Percentiles rank a stretch among this genome's conserved stretches.
Conservation (phyloP, 2,797 vertebrate genomes). For the Lophotriccus pileatus region DNA sequence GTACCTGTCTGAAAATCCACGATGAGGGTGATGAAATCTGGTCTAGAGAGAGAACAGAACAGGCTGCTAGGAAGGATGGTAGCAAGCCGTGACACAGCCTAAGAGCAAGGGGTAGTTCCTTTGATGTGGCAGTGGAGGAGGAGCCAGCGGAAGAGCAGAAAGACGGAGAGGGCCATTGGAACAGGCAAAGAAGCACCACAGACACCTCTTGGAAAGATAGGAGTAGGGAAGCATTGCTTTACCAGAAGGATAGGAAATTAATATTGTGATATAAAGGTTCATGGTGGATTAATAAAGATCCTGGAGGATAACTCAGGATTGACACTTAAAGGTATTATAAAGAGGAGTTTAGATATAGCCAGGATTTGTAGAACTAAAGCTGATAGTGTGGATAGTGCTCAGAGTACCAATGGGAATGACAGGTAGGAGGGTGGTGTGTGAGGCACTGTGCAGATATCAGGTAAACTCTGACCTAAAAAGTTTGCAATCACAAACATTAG, state of each 20-base stretch:
- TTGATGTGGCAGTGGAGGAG: background rate
- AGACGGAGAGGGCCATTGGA: background rate
- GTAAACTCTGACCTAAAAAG: constrained; percentile 41
- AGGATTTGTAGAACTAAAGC: background rate
- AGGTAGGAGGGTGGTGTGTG: fast-evolving
- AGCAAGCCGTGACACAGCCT: background rate
- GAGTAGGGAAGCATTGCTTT: background rate
- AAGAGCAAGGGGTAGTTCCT: background rate
- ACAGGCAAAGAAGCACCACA: background rate
- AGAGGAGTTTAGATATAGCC: background rate
- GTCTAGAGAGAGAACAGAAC: background rate
- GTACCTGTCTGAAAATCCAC: constrained; percentile 13
- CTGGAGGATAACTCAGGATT: background rate
- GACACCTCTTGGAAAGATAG: background rate
- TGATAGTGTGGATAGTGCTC: background rate
- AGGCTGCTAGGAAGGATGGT: background rate
- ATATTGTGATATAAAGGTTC: background rate
- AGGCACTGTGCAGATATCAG: background rate
- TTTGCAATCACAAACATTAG: background rate
- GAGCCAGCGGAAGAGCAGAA: background rate
- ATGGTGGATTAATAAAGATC: background rate
- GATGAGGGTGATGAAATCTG: constrained; percentile 28
- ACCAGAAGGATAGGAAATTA: background rate
- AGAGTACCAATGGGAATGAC: background rate
- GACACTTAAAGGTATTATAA: background rate